These are phyloP conservation scores for Miniopterus natalensis DNA, from an alignment of 2,113 vertebrate species.

Conservation along the genomic window DNA sequence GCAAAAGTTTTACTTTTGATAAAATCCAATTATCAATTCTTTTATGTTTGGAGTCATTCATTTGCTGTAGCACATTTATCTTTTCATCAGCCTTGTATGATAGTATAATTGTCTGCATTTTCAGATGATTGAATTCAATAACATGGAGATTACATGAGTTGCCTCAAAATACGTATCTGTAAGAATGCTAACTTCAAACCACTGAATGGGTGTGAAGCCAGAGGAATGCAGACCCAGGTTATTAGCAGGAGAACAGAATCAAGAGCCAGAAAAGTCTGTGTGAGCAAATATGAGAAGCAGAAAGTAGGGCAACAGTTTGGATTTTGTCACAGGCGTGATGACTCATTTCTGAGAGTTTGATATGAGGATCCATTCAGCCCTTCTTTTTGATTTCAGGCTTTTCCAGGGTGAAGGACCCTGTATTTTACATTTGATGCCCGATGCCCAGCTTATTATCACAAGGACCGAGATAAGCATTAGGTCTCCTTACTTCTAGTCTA, in stretches of 20 bases:
- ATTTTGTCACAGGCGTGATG: not conserved
- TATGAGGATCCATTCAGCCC: not conserved
- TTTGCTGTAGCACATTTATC: constrained; percentile 35
- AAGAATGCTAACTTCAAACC: not conserved
- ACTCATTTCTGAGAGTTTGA: constrained; percentile 21
- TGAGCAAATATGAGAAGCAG: not conserved
- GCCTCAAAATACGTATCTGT: not conserved
- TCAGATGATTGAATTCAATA: not conserved
- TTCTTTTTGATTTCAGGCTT: not conserved
- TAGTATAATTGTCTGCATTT: not conserved
- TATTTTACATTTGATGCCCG: not conserved
- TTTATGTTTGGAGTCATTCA: not conserved
- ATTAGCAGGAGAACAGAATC: not conserved
- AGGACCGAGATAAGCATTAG: not conserved
- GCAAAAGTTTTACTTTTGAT: constrained; percentile 9
- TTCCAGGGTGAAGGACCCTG: not conserved
- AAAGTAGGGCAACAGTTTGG: not conserved
- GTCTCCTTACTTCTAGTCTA: not conserved
- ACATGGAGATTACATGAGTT: not conserved
- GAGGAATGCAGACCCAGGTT: not conserved
- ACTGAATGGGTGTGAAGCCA: not conserved
- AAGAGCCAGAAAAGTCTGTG: not conserved
- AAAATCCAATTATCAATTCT: not conserved
- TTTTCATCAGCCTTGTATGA: not conserved
- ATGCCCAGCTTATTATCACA: not conserved